Evolutionary conservation across 2,888 invertebrate genomes (phyloP).

Genomic region (Torymus auratus): DNA sequence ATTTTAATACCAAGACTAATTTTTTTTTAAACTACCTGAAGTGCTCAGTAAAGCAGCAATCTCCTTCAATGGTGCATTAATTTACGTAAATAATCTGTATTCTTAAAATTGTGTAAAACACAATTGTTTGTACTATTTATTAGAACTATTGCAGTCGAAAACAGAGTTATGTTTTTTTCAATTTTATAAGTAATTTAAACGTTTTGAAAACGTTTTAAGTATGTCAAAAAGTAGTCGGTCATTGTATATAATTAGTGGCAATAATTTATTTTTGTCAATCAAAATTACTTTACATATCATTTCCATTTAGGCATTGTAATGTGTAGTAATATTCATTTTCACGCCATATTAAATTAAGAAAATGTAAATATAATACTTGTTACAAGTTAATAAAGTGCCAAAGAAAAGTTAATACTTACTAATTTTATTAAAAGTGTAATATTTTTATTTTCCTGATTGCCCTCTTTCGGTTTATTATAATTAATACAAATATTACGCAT

Average conservation of each 20-base stretch:
- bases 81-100: constrained; percentile 23
- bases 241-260: constrained; percentile 32
- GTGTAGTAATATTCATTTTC: constrained; percentile 59
- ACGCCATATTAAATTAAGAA: constrained; percentile 73
- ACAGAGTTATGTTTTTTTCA: constrained; percentile 29
- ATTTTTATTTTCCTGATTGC: too few species aligned
- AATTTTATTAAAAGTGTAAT: too few species aligned
- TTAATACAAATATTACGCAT: too few species aligned
- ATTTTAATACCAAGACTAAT: constrained; percentile 33
- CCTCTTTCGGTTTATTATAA: too few species aligned
- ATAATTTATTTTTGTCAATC: constrained; percentile 19
- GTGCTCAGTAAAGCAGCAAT: constrained; percentile 20
- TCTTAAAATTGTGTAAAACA: constrained; percentile 19
- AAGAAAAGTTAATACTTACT: constrained; percentile 65
- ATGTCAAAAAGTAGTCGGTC: too few species aligned
- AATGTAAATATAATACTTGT: constrained; percentile 71
- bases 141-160: constrained; percentile 10
- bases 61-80: constrained; percentile 41
- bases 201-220: neutral
- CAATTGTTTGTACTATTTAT: constrained; percentile 41
- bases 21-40: constrained; percentile 37
- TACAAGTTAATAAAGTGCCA: constrained; percentile 74
- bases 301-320: constrained; percentile 64
- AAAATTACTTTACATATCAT: constrained; percentile 58
- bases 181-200: constrained; percentile 11